Evolutionary conservation across 2,797 vertebrate genomes (phyloP), one percentile per base, ranked within the genome.

Genomic region (Pogonophryne albipinna): DNA sequence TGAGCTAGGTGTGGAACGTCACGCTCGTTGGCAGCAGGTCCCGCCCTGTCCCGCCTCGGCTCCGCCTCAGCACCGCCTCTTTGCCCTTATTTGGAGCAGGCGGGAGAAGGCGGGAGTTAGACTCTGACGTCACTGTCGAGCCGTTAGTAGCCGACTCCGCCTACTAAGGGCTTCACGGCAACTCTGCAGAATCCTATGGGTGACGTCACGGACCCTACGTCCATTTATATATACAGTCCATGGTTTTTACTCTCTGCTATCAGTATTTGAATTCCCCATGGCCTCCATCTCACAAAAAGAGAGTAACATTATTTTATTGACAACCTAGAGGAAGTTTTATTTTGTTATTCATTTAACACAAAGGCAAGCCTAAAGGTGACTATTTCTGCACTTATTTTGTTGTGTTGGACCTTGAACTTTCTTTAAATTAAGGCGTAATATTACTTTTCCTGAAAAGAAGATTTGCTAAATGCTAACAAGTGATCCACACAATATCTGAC

Each of bases 241-340:
- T n/a, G n/a, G 34, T n/a, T n/a, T n/a, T 42, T 45, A 70, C n/a
- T 65, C 20, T 63, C 23, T 17, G 55, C 46, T 74, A 59, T 72
- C 52, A 53, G 63, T 74, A 73, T 63, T 56, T 2, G 38, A 10
- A 60, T 71, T 66, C 3, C 19, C 74, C 38, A 2, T 52, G 17
- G 19, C 49, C 46, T 20, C 46, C 74, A 51, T 63, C 60, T 38
- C 34, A 34, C 34, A 38, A 8, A 38, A 38, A 8, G 34, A 38
- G 6, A 27, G 27, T 27, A 27, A 4, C 27, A 27, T 62, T 57
- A 57, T 68, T 53, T 4, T 41, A 31, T 46, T 45, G 23, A 47
- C 71, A 44, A 20, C 38, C 44, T 3, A 14, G 11, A 10, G 19
- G 6, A 12, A 17, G 23, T 34, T 71, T 57, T 44, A 31, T 75